These are phyloP conservation scores for Coracopsis vasa DNA, from an alignment of 2,113 vertebrate species.

Conservation along the genomic window DNA sequence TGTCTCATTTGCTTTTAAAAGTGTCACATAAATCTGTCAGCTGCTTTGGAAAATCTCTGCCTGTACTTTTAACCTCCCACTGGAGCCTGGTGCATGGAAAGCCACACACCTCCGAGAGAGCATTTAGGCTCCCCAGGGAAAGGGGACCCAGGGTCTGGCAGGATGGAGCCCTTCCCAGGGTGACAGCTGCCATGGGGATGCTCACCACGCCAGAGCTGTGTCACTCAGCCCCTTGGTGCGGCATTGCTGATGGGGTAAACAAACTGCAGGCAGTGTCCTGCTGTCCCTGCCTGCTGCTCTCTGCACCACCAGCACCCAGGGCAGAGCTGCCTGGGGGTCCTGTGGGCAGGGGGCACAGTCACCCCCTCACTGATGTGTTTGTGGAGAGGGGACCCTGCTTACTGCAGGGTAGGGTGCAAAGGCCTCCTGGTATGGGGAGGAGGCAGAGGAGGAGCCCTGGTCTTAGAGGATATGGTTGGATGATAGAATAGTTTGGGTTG, in stretches of 20 bases:
- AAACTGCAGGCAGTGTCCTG: neutral
- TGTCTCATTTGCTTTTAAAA: neutral
- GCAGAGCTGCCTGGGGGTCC: neutral
- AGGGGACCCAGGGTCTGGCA: too few species aligned
- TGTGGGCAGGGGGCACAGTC: rapidly evolving
- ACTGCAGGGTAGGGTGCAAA: neutral
- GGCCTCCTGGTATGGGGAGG: neutral
- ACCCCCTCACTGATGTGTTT: rapidly evolving
- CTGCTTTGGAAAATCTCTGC: neutral
- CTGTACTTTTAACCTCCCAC: neutral
- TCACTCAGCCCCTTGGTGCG: neutral
- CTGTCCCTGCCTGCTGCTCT: neutral
- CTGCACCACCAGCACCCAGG: rapidly evolving
- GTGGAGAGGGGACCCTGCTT: neutral
- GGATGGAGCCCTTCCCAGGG: neutral
- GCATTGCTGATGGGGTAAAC: neutral
- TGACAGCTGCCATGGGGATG: rapidly evolving
- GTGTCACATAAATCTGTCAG: neutral
- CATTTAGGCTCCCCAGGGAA: neutral
- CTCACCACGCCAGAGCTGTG: rapidly evolving
- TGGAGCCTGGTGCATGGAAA: neutral
- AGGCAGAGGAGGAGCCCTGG: neutral
- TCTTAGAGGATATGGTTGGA: neutral
- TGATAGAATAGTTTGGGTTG: neutral
- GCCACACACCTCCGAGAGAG: rapidly evolving